These are phyloP conservation scores for Scaeva pyrastri DNA, from an alignment of 2,888 invertebrate genomes.

Conservation along the genomic window DNA sequence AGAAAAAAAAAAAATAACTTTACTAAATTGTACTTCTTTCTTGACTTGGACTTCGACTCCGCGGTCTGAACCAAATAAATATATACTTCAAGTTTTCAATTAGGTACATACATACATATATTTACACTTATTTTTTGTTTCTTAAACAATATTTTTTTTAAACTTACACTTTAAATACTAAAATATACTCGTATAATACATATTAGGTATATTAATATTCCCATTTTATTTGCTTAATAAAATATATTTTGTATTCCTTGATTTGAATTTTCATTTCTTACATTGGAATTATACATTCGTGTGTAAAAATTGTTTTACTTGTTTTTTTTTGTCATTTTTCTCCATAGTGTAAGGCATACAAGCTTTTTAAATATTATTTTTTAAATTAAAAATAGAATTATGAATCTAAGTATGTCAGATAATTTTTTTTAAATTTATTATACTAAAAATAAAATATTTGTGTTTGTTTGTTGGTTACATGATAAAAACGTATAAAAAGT, in stretches of 20 bases:
- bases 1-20: no score
- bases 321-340: conserved; percentile 5
- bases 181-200: conserved; percentile 23
- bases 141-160: conserved; percentile 27
- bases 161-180: conserved; percentile 21
- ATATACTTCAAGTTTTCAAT: background rate
- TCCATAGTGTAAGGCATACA: conserved; percentile 35
- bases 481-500: conserved; percentile 69
- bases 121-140: conserved; percentile 15
- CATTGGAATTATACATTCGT: background rate
- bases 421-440: conserved; percentile 34
- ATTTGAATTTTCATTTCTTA: background rate
- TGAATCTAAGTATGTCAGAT: conserved; percentile 6
- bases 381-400: conserved; percentile 40
- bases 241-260: conserved; percentile 32
- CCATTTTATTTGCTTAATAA: conserved; percentile 24
- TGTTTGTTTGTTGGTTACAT: conserved; percentile 48
- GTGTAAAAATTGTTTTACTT: conserved; percentile 5
- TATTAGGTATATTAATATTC: background rate
- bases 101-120: background rate
- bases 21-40: no score
- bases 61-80: no score
- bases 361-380: conserved; percentile 18
- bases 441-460: conserved; percentile 58
- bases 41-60: no score